These are phyloP conservation scores for Simalia tracyae DNA, from an alignment of 2,797 vertebrate genomes.

Conservation along the genomic window DNA sequence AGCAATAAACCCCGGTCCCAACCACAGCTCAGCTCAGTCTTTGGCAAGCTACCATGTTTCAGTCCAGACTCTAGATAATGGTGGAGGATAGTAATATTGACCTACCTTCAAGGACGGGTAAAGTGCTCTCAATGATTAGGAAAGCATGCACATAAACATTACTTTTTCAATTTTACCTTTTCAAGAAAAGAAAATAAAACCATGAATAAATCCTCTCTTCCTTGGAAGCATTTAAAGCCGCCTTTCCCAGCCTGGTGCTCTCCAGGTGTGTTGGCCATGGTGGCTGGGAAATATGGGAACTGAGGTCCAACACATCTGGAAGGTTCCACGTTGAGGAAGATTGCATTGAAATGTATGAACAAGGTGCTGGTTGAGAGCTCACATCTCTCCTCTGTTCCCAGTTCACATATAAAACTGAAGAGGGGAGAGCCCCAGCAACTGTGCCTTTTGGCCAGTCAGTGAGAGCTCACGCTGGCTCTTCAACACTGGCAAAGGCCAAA, in stretches of 20 bases:
- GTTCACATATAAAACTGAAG: no score
- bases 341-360: not conserved
- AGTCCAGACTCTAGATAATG: not conserved
- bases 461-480: not conserved
- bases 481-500: not conserved
- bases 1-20: not conserved
- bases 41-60: not conserved
- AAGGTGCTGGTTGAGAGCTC: not conserved
- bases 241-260: not conserved
- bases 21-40: no score
- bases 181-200: slow-evolving; percentile 1
- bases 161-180: not conserved
- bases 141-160: slow-evolving; percentile 4
- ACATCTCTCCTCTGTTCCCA: not conserved
- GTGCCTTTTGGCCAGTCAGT: not conserved
- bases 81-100: not conserved
- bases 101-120: not conserved
- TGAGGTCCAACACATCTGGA: not conserved
- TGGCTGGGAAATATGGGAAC: not conserved
- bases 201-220: not conserved
- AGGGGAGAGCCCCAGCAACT: not conserved
- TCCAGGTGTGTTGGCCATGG: not conserved
- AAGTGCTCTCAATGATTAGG: slow-evolving; percentile 2
- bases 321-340: not conserved
- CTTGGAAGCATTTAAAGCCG: not conserved